Evolutionary conservation across 30 jellyfish, hydroid and myxozoan species (phyloP), one percentile per base, ranked within the genome.

Genomic region (Chrysaora quinquecirrha): DNA sequence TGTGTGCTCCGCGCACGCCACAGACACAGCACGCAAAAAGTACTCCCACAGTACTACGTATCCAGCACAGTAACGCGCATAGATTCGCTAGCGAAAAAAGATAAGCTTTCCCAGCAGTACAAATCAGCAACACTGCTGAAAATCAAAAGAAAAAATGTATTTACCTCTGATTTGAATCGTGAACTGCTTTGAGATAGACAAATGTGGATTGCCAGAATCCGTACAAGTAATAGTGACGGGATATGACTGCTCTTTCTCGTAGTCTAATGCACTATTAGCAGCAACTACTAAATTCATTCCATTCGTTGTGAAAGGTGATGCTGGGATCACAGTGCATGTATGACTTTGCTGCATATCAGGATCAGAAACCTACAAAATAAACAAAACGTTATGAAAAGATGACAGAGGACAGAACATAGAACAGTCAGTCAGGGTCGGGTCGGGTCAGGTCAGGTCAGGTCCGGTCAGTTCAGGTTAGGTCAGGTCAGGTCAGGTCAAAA

Each of bases 281-380:
- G 71, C 24, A 10, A 84, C 88, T 1, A 84, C 52, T 12, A 84
- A 38, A 46, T 72, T 72, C 6, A 61, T 48, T 34, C 95, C 95
- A 64, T 24, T 64, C 7, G 65, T 31, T 25, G 66, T 64, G 72
- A 83, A 84, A 25, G 88, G 88, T 0, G 70, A 0, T 25, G 88
- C 21, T 10, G 87, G 87, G 0, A 16, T 29, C 34, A 84, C 88
- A 24, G 56, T 27, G 75, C 95, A 84, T 2, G 22, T 58, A 34
- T 84, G 95, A 4, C 78, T 60, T 48, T 84, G 95, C 30, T 71
- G 28, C 0, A 73, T 84, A 60, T 84, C 95, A 1, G 95, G 95
- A 73, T 84, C 95, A 9, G 78, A 21, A 62, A 84, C 82, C 95
- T 84, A 19, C 19, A 66, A 63, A 62, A n/a, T n/a, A 3, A 28